These are phyloP conservation scores for Platerodrilus igneus DNA, from an alignment of 2,888 invertebrate genomes.

Conservation along the genomic window DNA sequence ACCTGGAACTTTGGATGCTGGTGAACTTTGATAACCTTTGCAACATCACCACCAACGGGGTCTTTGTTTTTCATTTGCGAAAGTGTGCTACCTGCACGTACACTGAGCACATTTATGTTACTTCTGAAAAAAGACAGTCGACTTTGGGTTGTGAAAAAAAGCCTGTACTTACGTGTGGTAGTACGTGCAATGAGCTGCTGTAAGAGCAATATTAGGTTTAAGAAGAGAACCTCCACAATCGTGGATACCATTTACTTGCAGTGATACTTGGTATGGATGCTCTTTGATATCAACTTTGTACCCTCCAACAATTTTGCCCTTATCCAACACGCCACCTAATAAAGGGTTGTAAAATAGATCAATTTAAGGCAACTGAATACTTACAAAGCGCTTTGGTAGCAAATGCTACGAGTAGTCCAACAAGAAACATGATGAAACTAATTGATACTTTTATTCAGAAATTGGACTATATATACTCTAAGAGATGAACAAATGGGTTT, in stretches of 20 bases:
- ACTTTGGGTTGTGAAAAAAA: too few relatives aligned
- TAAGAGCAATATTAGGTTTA: constrained; percentile 1
- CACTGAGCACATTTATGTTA: too few relatives aligned
- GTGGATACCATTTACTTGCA: constrained; percentile 3
- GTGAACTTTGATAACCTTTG: background rate
- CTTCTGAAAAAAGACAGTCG: too few relatives aligned
- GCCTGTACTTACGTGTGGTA: too few relatives aligned
- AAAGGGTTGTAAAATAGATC: background rate
- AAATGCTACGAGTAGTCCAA: too few relatives aligned
- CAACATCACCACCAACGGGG: constrained; percentile 1
- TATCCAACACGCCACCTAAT: background rate
- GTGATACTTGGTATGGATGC: constrained; percentile 7
- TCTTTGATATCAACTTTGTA: constrained; percentile 4
- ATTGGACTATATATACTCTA: background rate
- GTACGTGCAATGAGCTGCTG: constrained; percentile 11
- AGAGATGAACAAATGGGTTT: background rate
- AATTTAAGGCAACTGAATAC: too few relatives aligned
- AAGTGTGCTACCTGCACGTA: constrained; percentile 4
- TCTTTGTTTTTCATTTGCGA: background rate
- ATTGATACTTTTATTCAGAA: background rate
- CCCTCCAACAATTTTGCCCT: constrained; percentile 10
- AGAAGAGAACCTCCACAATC: constrained; percentile 7
- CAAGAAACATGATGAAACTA: too few relatives aligned
- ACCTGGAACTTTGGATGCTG: background rate
- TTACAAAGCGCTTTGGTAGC: too few relatives aligned